Evolutionary conservation across 23 tunicate genomes (phyloP).

Genomic region (Trididemnum miniatum): DNA sequence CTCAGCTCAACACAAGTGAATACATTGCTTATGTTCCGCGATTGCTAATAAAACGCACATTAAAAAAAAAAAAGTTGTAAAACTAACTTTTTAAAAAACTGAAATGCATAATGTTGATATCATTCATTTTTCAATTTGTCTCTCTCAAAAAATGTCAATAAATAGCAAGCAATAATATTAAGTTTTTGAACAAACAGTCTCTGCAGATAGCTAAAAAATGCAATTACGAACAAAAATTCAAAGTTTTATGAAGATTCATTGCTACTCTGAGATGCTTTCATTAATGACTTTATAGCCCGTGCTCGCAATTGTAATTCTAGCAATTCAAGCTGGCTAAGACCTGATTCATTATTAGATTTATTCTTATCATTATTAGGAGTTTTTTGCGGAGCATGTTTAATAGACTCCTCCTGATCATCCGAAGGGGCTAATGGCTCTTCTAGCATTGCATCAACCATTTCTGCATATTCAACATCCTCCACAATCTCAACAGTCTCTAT

Average conservation of each 20-base stretch:
- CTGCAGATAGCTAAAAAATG: no score
- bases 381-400: neutral
- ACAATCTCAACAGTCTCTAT: constrained; percentile 51
- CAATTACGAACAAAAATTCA: no score
- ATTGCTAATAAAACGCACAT: no score
- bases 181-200: no score
- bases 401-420: neutral
- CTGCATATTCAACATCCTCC: constrained; percentile 49
- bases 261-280: constrained; percentile 52
- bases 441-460: constrained; percentile 62
- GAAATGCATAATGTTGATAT: no score
- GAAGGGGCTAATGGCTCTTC: constrained; percentile 40
- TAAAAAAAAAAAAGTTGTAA: no score
- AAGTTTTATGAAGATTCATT: neutral
- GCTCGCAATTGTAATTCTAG: constrained; percentile 77
- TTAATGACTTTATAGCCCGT: constrained; percentile 79
- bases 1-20: no score
- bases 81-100: no score
- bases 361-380: neutral
- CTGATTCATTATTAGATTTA: neutral
- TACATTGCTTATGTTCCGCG: no score
- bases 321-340: constrained; percentile 52
- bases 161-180: no score
- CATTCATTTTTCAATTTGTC: no score
- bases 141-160: no score